Evolutionary conservation across 2,797 vertebrate genomes (phyloP).

Genomic region (Buphagus erythrorhynchus): DNA sequence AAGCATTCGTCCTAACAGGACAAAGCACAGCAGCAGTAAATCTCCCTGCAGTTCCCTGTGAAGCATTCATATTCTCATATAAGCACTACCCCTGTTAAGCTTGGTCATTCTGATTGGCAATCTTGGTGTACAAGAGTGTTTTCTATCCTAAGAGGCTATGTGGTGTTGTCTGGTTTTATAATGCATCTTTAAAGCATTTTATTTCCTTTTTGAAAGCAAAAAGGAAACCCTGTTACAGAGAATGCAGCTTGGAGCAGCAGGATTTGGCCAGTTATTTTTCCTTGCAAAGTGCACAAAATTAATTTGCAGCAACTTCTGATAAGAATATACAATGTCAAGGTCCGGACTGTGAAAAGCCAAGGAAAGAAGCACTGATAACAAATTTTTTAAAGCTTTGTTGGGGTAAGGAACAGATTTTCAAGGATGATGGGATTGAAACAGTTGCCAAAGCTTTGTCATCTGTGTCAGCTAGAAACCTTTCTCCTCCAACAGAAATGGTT

Average conservation of each 20-base stretch:
- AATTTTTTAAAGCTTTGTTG: background rate
- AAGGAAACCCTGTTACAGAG: background rate
- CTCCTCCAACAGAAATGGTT: background rate
- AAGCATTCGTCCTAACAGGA: background rate
- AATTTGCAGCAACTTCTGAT: slow-evolving; percentile 17
- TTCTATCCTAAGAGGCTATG: background rate
- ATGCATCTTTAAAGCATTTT: background rate
- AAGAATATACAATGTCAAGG: slow-evolving; percentile 23
- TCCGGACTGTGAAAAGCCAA: slow-evolving; percentile 1
- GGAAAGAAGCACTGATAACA: slow-evolving; percentile 23
- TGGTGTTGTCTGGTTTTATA: background rate
- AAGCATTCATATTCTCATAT: background rate
- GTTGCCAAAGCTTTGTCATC: background rate
- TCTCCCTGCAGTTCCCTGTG: background rate
- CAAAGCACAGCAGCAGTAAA: background rate
- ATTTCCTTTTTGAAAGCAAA: background rate
- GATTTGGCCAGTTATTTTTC: background rate
- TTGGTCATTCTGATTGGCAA: background rate
- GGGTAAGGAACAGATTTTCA: background rate
- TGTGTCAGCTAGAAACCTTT: background rate
- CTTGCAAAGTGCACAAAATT: background rate
- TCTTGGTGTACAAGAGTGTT: background rate
- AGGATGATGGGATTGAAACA: background rate
- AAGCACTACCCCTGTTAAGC: background rate
- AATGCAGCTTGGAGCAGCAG: background rate